phyloP scores from a whole-genome alignment of 2,113 vertebrate genomes.

The Scomber colias region DNA sequence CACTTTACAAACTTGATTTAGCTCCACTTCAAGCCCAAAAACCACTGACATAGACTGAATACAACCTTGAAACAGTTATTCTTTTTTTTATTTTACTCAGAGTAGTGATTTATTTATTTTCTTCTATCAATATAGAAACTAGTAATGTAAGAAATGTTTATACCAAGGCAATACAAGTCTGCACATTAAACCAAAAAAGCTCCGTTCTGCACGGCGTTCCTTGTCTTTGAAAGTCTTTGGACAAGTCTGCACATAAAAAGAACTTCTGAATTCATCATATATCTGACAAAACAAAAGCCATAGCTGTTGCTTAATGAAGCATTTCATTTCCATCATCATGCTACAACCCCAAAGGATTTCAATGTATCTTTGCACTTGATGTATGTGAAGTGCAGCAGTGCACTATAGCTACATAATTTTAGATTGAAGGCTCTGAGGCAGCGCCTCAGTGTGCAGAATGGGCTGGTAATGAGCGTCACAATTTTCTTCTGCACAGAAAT shows the following conservation, averaged over 20 bases:
- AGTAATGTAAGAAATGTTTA: neutral
- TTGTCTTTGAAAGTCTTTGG: too few species aligned
- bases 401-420: slow-evolving; percentile 56
- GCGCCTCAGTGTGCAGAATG: slow-evolving; percentile 38
- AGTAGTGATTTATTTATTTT: too few species aligned
- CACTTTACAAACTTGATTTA: too few species aligned
- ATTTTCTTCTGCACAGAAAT: slow-evolving; percentile 51
- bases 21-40: too few species aligned
- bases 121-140: too few species aligned
- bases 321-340: slow-evolving; percentile 67
- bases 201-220: too few species aligned
- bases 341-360: slow-evolving; percentile 50
- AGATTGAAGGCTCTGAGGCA: slow-evolving; percentile 60
- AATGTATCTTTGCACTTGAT: slow-evolving; percentile 64
- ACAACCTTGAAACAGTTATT: too few species aligned
- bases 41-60: too few species aligned
- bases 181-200: too few species aligned
- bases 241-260: neutral
- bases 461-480: slow-evolving; percentile 65
- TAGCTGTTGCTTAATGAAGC: slow-evolving; percentile 62
- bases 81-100: too few species aligned
- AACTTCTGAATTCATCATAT: slow-evolving; percentile 45
- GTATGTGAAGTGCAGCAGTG: slow-evolving; percentile 61
- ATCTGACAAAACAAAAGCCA: slow-evolving; percentile 55
- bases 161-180: neutral